Conservation (phyloP, 2,888 invertebrate species). For the Hofmannophila pseudospretella region DNA sequence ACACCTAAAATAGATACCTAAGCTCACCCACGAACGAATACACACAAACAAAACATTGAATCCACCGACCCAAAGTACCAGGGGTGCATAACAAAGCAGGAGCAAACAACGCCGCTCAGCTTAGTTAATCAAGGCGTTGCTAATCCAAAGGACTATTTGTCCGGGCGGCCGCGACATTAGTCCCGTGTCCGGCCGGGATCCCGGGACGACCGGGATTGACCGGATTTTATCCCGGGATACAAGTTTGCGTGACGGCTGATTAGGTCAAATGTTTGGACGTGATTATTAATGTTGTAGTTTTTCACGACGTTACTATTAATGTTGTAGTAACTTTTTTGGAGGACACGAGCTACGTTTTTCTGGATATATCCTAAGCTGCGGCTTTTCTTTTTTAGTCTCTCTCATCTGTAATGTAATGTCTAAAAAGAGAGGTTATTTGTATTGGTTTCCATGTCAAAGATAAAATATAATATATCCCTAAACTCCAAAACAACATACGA, state of each 20-base stretch:
- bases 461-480: too few relatives aligned
- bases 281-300: conserved; percentile 8
- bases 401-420: too few relatives aligned
- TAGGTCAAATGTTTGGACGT: conserved; percentile 20
- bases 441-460: too few relatives aligned
- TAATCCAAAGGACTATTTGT: conserved; percentile 64
- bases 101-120: conserved; percentile 45
- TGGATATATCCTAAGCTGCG: too few relatives aligned
- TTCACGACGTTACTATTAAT: too few relatives aligned
- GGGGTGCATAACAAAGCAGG: conserved; percentile 36
- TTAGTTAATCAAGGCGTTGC: conserved; percentile 44
- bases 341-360: too few relatives aligned
- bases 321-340: too few relatives aligned
- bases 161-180: conserved; percentile 63
- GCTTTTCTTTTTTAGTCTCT: too few relatives aligned
- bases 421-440: too few relatives aligned
- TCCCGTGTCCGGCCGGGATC: conserved; percentile 47
- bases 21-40: not conserved
- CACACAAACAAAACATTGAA: conserved; percentile 14
- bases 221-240: conserved; percentile 36
- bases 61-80: conserved; percentile 21
- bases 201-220: conserved; percentile 39
- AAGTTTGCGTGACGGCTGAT: conserved; percentile 36
- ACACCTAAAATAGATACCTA: too few relatives aligned
- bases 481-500: too few relatives aligned